These are phyloP conservation scores for Leptodirus hochenwartii DNA, from an alignment of 2,888 invertebrate species.

Conservation along the genomic window DNA sequence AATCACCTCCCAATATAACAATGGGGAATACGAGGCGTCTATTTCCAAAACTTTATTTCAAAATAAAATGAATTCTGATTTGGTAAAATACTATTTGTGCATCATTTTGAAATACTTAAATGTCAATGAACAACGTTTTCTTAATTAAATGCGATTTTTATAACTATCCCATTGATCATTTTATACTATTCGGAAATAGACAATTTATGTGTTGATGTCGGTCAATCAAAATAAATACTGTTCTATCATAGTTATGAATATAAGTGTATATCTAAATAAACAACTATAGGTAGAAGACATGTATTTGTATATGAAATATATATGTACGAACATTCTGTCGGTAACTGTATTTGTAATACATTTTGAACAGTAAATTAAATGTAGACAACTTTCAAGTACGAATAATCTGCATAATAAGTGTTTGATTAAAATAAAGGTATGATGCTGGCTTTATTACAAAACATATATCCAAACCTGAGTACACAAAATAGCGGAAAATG, in stretches of 20 bases:
- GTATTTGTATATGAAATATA: conserved; percentile 7
- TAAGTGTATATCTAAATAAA: conserved; percentile 13
- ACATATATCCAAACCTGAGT: conserved; percentile 6
- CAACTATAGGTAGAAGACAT: conserved; percentile 7
- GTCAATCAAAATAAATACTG: conserved; percentile 4
- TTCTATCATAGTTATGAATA: conserved; percentile 8
- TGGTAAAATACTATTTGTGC: too few relatives aligned
- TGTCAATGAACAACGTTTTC: conserved; percentile 4
- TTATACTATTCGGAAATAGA: not conserved
- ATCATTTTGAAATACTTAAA: conserved; percentile 5
- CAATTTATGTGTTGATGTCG: conserved; percentile 10
- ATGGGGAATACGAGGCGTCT: too few relatives aligned
- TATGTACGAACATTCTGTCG: too few relatives aligned
- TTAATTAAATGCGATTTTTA: conserved; percentile 5
- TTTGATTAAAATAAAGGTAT: too few relatives aligned
- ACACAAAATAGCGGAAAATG: conserved; percentile 5
- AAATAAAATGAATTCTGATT: too few relatives aligned
- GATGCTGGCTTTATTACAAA: conserved; percentile 2
- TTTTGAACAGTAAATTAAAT: too few relatives aligned
- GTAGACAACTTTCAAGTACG: too few relatives aligned
- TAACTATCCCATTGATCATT: not conserved
- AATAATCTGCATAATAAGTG: too few relatives aligned
- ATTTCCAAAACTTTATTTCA: too few relatives aligned
- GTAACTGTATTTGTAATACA: too few relatives aligned
- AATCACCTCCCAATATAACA: too few relatives aligned